Percentiles rank a stretch among this genome's conserved stretches.
Conservation (phyloP, 2,113 vertebrate species). For the Toxotes jaculatrix region DNA sequence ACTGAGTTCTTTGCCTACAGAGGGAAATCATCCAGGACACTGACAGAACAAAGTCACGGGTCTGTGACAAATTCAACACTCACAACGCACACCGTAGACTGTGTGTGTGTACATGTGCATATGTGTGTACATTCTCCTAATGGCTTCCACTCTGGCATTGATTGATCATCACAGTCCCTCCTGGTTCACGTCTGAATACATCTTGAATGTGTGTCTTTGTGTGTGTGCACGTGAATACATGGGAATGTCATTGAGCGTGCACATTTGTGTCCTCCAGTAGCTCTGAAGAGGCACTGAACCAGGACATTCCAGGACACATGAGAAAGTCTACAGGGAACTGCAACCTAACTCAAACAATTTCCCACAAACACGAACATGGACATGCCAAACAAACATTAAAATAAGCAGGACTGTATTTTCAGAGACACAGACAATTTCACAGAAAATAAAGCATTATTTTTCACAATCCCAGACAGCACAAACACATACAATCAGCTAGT, state of each 20-base stretch:
- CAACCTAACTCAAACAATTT: constrained; percentile 30
- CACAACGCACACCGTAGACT: not conserved
- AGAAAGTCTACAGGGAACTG: constrained; percentile 37
- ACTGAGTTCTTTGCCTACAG: constrained; percentile 21
- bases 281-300: constrained; percentile 50
- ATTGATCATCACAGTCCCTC: constrained; percentile 53
- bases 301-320: constrained; percentile 40
- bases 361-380: not conserved
- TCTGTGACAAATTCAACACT: constrained; percentile 48
- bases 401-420: constrained; percentile 14
- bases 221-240: not conserved
- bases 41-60: constrained; percentile 25
- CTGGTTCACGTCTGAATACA: constrained; percentile 21
- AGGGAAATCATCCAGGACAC: constrained; percentile 47
- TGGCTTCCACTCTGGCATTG: constrained; percentile 37
- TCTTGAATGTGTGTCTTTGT: not conserved
- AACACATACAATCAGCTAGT: constrained; percentile 2
- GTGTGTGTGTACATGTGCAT: constrained; percentile 12
- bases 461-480: not conserved
- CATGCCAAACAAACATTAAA: constrained; percentile 28
- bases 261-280: constrained; percentile 37
- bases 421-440: not conserved
- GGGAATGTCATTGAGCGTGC: constrained; percentile 31
- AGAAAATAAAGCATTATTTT: not conserved
- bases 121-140: constrained; percentile 13